Conservation (phyloP, 1,140 invertebrate genomes). For the Drosophila tani region DNA sequence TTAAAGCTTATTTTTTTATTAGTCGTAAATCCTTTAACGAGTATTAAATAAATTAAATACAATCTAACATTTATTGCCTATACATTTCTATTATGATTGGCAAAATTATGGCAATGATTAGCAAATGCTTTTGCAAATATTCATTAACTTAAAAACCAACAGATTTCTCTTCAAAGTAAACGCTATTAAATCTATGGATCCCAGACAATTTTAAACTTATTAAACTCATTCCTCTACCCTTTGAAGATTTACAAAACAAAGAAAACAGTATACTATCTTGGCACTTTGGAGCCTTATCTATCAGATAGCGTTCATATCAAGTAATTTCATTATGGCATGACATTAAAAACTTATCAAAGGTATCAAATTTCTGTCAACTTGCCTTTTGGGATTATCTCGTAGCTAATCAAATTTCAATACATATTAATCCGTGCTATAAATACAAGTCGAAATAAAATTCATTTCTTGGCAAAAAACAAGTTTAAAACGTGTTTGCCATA, state of each 20-base stretch:
- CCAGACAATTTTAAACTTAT: background rate
- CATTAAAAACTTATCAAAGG: constrained; percentile 14
- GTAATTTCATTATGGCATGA: constrained; percentile 25
- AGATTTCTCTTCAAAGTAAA: too few relatives aligned
- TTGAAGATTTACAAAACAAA: background rate
- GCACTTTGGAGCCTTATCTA: constrained; percentile 19
- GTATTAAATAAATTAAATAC: too few relatives aligned
- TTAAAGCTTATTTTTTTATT: too few relatives aligned
- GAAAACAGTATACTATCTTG: constrained; percentile 12
- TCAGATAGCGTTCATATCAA: constrained; percentile 27
- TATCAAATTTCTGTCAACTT: constrained; percentile 24
- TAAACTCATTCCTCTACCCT: background rate
- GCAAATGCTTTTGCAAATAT: too few relatives aligned
- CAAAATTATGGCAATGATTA: too few relatives aligned
- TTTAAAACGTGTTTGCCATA: constrained; percentile 34
- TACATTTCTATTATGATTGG: too few relatives aligned
- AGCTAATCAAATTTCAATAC: constrained; percentile 1
- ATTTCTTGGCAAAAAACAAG: constrained; percentile 5
- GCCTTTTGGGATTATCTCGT: background rate
- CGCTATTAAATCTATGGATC: too few relatives aligned
- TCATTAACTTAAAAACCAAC: too few relatives aligned
- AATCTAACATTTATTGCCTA: too few relatives aligned
- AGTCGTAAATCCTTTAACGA: too few relatives aligned
- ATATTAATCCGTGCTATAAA: constrained; percentile 15
- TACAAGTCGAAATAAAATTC: constrained; percentile 8